Percentiles rank a stretch among this genome's conserved stretches.
Conservation (phyloP, 2,113 vertebrate genomes). For the Tympanuchus pallidicinctus region DNA sequence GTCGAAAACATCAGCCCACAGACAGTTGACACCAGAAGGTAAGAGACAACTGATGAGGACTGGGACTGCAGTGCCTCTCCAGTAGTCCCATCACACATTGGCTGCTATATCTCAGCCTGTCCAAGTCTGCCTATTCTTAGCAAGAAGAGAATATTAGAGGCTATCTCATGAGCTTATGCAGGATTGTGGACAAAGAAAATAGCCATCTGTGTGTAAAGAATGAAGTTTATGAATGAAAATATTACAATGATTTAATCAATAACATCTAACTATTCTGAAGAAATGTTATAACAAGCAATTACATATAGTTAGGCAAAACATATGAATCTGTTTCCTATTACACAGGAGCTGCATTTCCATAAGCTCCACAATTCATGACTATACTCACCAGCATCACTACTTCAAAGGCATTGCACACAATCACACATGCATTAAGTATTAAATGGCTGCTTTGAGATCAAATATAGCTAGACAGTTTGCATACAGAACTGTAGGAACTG, state of each 20-base stretch:
- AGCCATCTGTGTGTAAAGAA: background rate
- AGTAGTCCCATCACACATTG: background rate
- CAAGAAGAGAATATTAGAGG: background rate
- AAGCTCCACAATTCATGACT: background rate
- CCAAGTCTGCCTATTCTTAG: background rate
- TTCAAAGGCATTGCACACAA: background rate
- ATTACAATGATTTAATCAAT: background rate
- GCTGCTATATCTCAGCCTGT: background rate
- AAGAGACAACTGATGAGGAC: rapidly evolving
- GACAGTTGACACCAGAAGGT: background rate
- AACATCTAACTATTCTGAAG: background rate
- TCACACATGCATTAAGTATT: background rate
- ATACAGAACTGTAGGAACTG: background rate
- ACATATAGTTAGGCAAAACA: background rate
- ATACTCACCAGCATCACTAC: background rate
- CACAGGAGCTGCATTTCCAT: background rate
- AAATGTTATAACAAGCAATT: background rate
- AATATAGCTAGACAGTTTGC: background rate
- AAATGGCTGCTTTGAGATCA: background rate
- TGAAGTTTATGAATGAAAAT: rapidly evolving
- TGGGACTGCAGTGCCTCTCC: background rate
- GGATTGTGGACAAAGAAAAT: background rate
- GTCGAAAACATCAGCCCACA: background rate
- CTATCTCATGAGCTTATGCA: background rate
- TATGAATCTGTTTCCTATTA: background rate